Base-by-base conservation (phyloP, 2,888 invertebrate genomes). In the Tenthredo mesomela region DNA sequence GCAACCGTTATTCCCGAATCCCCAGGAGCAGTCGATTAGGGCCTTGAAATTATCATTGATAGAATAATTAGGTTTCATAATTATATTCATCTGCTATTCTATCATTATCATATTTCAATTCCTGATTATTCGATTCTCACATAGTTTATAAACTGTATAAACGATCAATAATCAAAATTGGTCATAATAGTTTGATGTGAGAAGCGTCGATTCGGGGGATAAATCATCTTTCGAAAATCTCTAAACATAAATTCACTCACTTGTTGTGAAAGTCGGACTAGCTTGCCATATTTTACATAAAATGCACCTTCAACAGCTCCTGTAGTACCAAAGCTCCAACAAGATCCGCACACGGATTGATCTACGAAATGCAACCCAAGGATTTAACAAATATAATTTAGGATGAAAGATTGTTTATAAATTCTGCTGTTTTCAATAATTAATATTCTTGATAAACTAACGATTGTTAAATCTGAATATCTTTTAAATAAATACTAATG, bases 281-380 rank as follows among this genome's bases (percentile, higher is more conserved):
- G 94, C 88, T 97, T 95, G 0, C 97, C 97, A 88, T 96, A 96
- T 91, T 97, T 97, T 58, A 98, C 93, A 94, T 97, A 99, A 91
- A 96, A 96, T 0, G 98, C 98, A 0, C 99, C 98, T 94, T 99
- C 99, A 85, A 99, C 96, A 0, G 98, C 95, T 10, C 99, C 99
- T 85, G 97, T 96, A 0, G 98, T 98, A 37, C 98, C 99, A 94
- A 99, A 99, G 86, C 98, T 98, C 99, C 99, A 99, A 90, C 99
- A 99, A 0, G 98, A 98, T 0, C 99, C 99, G 93, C 99, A 99
- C 12, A 99, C 98, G 0, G 98, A 98, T 94, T 99, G 99, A 95
- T 99, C 99, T 97, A 91, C n/a, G 5, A 21, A 37, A 77, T 37
- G 50, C 15, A 67, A 82, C 25, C 40, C 5, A 1, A 82, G 37